Evolutionary conservation across 2,888 invertebrate species (phyloP).

Genomic region (Platycheirus albimanus): DNA sequence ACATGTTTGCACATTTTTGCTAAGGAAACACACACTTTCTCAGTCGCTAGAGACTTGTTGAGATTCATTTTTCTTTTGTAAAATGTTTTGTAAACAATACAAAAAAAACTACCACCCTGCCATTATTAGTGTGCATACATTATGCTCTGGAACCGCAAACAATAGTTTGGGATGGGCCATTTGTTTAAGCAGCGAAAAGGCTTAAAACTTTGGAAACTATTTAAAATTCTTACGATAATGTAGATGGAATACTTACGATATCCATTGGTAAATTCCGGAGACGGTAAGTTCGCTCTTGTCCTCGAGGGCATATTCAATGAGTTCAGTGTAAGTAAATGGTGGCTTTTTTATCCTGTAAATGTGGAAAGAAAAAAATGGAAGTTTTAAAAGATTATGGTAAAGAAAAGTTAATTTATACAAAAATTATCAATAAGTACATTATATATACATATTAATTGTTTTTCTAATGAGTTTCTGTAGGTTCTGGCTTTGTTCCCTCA

Average conservation of each 20-base stretch:
- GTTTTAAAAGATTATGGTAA: no score
- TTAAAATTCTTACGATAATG: conserved; percentile 61
- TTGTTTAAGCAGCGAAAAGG: conserved; percentile 40
- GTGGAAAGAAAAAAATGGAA: neutral
- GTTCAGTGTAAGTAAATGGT: conserved; percentile 94
- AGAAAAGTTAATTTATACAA: no score
- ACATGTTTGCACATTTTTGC: conserved; percentile 70
- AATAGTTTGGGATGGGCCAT: no score
- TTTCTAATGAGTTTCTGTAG: no score
- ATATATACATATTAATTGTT: no score
- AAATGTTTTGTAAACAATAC: conserved; percentile 60
- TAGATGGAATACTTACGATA: conserved; percentile 89
- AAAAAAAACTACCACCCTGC: neutral
- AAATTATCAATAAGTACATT: no score
- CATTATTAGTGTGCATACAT: no score
- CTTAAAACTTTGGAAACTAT: conserved; percentile 32
- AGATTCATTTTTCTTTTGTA: conserved; percentile 41
- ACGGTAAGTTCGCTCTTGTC: conserved; percentile 94
- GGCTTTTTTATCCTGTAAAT: conserved; percentile 88
- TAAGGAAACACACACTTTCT: conserved; percentile 57
- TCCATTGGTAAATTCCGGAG: conserved; percentile 96
- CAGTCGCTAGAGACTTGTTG: conserved; percentile 52
- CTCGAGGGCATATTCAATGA: conserved; percentile 93
- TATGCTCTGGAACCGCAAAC: no score
- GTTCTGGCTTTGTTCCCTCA: no score